phyloP scores from a whole-genome alignment of 2,797 vertebrate species.

The Lepilemur septentrionalis region DNA sequence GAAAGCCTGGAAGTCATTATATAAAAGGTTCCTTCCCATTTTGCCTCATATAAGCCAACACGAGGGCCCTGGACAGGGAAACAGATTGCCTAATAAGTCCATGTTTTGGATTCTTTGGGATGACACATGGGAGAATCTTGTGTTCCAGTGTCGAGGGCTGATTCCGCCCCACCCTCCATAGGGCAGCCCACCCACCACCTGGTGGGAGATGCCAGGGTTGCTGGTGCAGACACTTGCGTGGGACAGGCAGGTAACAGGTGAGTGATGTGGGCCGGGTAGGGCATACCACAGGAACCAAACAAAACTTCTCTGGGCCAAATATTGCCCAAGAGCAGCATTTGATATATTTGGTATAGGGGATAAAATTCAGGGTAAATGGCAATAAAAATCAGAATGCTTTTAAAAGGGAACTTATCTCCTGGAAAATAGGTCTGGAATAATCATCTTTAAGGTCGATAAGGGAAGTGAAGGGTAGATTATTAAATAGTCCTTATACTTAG shows the following conservation, averaged over 20 bases:
- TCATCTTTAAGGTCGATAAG: constrained; percentile 57
- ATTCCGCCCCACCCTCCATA: background rate
- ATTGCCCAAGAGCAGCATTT: background rate
- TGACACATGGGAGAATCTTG: background rate
- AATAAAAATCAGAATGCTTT: constrained; percentile 48
- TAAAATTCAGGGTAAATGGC: constrained; percentile 58
- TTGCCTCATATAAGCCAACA: background rate
- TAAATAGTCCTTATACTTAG: constrained; percentile 41
- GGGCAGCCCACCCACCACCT: background rate
- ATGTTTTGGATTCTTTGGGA: background rate
- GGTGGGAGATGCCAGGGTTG: fast-evolving
- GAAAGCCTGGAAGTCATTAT: background rate
- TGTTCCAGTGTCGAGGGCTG: too few relatives aligned
- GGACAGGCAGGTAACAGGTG: background rate
- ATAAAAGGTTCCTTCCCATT: background rate
- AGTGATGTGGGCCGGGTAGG: background rate
- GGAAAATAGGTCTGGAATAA: constrained; percentile 56
- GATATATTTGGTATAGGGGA: background rate
- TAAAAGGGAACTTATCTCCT: constrained; percentile 54
- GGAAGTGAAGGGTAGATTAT: constrained; percentile 65
- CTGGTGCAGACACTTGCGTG: background rate
- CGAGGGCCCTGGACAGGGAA: background rate
- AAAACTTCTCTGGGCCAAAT: constrained; percentile 21
- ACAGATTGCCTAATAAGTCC: background rate
- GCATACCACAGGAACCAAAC: background rate